These are phyloP conservation scores for Netelia fuscicornis DNA, from an alignment of 2,888 invertebrate species.

Conservation along the genomic window DNA sequence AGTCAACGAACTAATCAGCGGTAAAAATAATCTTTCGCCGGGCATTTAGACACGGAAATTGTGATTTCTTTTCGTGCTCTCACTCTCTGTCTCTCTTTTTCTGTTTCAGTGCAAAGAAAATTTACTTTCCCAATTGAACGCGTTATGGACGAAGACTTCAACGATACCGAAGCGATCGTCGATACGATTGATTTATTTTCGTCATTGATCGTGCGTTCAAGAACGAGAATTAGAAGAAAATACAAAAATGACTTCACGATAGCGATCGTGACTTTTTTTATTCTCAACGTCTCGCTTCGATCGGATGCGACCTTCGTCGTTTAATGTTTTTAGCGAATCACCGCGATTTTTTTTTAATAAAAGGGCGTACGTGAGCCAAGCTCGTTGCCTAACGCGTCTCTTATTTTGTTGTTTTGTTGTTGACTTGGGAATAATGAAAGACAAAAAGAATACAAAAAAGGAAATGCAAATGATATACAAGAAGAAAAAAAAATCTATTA, in stretches of 20 bases:
- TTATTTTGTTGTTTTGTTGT: constrained; percentile 54
- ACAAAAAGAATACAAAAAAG: constrained; percentile 67
- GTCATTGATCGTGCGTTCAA: background rate
- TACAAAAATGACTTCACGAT: background rate
- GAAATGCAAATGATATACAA: constrained; percentile 75
- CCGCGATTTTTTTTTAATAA: constrained; percentile 20
- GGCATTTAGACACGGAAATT: constrained; percentile 73
- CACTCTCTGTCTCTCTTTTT: constrained; percentile 56
- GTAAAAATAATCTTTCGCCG: constrained; percentile 81
- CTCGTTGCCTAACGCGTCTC: constrained; percentile 71
- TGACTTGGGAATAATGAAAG: constrained; percentile 8
- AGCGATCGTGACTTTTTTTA: background rate
- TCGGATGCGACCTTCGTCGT: constrained; percentile 35
- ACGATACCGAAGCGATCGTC: background rate
- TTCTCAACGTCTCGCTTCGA: constrained; percentile 33
- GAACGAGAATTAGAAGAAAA: background rate
- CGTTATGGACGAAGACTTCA: background rate
- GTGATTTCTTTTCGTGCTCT: background rate
- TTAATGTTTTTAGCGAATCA: constrained; percentile 32
- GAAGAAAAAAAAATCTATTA: constrained; percentile 66
- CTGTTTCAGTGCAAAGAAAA: constrained; percentile 31
- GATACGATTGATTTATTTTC: background rate
- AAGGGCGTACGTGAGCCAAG: constrained; percentile 73
- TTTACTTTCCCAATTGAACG: constrained; percentile 54
- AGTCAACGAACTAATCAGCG: constrained; percentile 76